Base-by-base conservation (phyloP, 37 sponge, comb jelly and placozoan species). In the Chondrilla cf. caribensis region DNA sequence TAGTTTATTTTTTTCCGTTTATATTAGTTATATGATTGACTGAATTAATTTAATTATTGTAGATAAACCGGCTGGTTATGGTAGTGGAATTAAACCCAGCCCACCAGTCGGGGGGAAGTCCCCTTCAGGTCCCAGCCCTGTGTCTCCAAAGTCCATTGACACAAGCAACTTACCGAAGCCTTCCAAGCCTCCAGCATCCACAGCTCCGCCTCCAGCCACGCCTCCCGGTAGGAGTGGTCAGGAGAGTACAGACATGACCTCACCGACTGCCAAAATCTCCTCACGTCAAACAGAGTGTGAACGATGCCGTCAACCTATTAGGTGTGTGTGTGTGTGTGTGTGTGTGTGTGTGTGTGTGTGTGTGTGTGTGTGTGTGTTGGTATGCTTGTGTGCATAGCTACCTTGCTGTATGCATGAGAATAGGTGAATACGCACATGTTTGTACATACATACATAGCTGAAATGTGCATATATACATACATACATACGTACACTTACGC, bases 211-310 rank as follows among this genome's bases (percentile, higher is more conserved):
- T 24, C 67, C 60, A 26, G 11, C 78, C 7, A 35, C 86, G 44
- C 58, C 86, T 17, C 25, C 87, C 11, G 42, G 25, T 1, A n/a
- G 58, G 28, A 60, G 54, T 6, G 87, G 79, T 57, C 58, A 84
- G 33, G 58, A 37, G 2, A 64, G 37, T 60, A 19, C 60, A 9
- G 40, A n/a, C 11, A 64, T 58, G 65, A 58, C 36, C 41, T 24
- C 62, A 58, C 65, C 65, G 21, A 36, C 25, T 1, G 62, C 62
- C 62, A 55, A 79, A 33, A 15, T 55, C 58, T 40, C 60, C 62
- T 38, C 77, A 1, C 79, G 92, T 18, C 92, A 92, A 62, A 84
- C 86, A 19, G 84, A 83, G n/a, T 92, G 92, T 92, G 92, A 67
- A 59, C 36, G 75, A 26, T 92, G 92, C 59, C 40, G 83, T 22